phyloP scores from a whole-genome alignment of 2,113 vertebrate species.

The Clarias macrocephalus region DNA sequence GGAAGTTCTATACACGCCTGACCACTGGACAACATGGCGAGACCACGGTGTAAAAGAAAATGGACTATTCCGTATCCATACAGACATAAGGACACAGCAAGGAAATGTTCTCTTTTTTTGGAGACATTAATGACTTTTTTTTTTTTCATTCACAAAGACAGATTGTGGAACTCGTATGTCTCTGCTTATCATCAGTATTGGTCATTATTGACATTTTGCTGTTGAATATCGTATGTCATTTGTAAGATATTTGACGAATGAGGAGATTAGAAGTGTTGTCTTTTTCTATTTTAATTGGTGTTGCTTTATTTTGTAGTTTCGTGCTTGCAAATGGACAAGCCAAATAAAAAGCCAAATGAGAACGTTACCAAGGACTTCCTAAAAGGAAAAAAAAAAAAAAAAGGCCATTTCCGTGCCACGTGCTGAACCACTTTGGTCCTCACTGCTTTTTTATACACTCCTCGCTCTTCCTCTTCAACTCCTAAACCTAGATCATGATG shows the following conservation, averaged over 20 bases:
- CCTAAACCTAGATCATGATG: conserved; percentile 66
- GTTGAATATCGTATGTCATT: not conserved
- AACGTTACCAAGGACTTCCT: not conserved
- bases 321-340: conserved; percentile 55
- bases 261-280: conserved; percentile 19
- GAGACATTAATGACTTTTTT: conserved; percentile 9
- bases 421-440: conserved; percentile 57
- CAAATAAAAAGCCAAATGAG: conserved; percentile 57
- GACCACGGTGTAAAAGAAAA: conserved; percentile 81
- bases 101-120: not conserved
- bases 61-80: not conserved
- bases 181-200: conserved; percentile 40
- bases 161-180: not conserved
- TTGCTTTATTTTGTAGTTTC: conserved; percentile 43
- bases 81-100: not conserved
- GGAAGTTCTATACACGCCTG: conserved; percentile 92
- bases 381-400: conserved; percentile 61
- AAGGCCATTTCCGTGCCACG: conserved; percentile 56
- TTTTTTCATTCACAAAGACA: conserved; percentile 12
- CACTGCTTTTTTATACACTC: conserved; percentile 17
- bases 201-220: conserved; percentile 1
- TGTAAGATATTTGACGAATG: not conserved
- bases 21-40: conserved; percentile 90
- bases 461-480: conserved; percentile 53
- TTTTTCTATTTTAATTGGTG: conserved; percentile 43